Evolutionary conservation across 2,888 invertebrate species (phyloP), one percentile per base, ranked within the genome.

Genomic region (Catocala fraxini): DNA sequence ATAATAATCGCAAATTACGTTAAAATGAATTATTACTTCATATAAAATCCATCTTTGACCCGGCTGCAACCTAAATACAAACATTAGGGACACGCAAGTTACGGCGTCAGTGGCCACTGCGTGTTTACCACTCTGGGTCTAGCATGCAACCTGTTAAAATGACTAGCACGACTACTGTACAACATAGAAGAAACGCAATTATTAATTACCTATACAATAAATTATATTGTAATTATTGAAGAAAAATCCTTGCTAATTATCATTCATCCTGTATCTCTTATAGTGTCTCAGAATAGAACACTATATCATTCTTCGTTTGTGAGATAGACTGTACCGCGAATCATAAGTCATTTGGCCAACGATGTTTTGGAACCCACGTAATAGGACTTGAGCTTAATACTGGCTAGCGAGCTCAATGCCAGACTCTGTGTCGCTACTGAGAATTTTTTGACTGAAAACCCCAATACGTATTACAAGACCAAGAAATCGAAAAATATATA

Each of bases 21-120:
- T 62, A 75, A 82, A 81, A 80, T 74, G 73, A 73, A 80, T 79
- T 85, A 84, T 84, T 82, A 85, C 81, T 79, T 81, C 81, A 82
- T 87, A 87, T 84, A 88, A 88, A 89, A 90, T 90, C 87, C 86
- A 90, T 89, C 87, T 90, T 85, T 91, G 92, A 92, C 92, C 91
- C 81, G 88, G 77, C 87, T 88, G 84, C 86, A 89, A 90, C 86
- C 88, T 89, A 86, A 91, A 90, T 89, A 85, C 89, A 91, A 90
- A 83, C 89, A 89, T 89, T 89, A 92, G 82, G 83, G 65, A 84
- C 92, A 93, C 91, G 92, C 92, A 89, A 90, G 65, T 73, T 66
- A 54, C 63, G 52, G 70, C 69, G 66, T 56, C 43, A 35, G 49
- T 65, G 73, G 60, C 72, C 70, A 69, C 84, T 89, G 89, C 90